Percentiles rank a stretch among this genome's conserved stretches.
Evolutionary conservation across 2,888 invertebrate species (phyloP).

Genomic region (Nipponacmea schrenckii): DNA sequence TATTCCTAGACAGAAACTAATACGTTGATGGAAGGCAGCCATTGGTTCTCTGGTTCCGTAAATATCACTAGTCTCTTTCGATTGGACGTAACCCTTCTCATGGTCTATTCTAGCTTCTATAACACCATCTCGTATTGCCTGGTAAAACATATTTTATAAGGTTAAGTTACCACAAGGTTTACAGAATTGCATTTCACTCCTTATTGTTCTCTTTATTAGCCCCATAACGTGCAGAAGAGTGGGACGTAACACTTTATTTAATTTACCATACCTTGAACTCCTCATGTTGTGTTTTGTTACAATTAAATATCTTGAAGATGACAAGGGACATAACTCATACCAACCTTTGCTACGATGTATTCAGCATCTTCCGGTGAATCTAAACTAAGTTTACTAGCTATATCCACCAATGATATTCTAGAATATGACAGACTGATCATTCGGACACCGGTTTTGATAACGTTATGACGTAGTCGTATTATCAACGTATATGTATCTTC

Average conservation of each 20-base stretch:
- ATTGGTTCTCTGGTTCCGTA: conserved; percentile 97
- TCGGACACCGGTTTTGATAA: conserved; percentile 97
- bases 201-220: too few species aligned
- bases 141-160: conserved; percentile 17
- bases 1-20: conserved; percentile 95
- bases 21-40: conserved; percentile 94
- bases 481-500: conserved; percentile 97
- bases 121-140: conserved; percentile 91
- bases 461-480: conserved; percentile 94
- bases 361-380: conserved; percentile 98
- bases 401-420: conserved; percentile 92
- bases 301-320: too few species aligned
- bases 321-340: neutral
- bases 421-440: conserved; percentile 97
- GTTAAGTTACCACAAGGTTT: neutral
- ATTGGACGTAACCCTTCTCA: conserved; percentile 92
- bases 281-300: too few species aligned
- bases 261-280: too few species aligned
- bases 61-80: conserved; percentile 95
- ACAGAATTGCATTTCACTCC: neutral
- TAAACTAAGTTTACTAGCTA: conserved; percentile 91
- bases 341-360: conserved; percentile 93
- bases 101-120: conserved; percentile 98
- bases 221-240: too few species aligned
- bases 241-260: too few species aligned